Evolutionary conservation across 2,797 vertebrate genomes (phyloP).

Genomic region (Furcifer pardalis): DNA sequence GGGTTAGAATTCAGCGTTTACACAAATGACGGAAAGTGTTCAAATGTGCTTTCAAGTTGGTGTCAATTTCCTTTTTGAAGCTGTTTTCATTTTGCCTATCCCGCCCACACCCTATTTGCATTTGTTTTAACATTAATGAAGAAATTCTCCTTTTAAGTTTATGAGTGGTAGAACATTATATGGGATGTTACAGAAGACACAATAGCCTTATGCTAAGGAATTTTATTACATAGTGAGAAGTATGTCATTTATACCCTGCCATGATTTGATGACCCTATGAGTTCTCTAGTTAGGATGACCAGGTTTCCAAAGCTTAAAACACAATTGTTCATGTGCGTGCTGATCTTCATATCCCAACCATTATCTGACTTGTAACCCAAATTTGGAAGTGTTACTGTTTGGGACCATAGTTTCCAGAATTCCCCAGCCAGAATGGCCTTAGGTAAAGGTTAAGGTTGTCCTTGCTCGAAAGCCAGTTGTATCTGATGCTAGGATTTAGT

Average conservation of each 20-base stretch:
- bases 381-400: no score
- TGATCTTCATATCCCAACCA: no score
- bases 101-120: conserved; percentile 8
- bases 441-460: no score
- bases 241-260: not conserved
- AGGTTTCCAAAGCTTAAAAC: not conserved
- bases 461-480: no score
- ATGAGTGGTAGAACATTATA: not conserved
- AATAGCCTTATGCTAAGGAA: not conserved
- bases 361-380: no score
- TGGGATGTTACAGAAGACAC: not conserved
- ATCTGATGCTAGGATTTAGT: no score
- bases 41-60: not conserved
- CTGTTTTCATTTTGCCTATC: conserved; percentile 3
- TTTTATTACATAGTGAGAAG: not conserved
- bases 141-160: conserved; percentile 14
- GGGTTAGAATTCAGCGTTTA: conserved; percentile 4
- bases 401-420: no score
- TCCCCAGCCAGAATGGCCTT: no score
- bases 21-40: conserved; percentile 8
- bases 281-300: not conserved
- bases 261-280: not conserved
- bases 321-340: not conserved
- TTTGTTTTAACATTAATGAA: conserved; percentile 28
- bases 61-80: conserved; percentile 19